Base-by-base conservation (phyloP, 2,113 vertebrate genomes). In the Procapra przewalskii region DNA sequence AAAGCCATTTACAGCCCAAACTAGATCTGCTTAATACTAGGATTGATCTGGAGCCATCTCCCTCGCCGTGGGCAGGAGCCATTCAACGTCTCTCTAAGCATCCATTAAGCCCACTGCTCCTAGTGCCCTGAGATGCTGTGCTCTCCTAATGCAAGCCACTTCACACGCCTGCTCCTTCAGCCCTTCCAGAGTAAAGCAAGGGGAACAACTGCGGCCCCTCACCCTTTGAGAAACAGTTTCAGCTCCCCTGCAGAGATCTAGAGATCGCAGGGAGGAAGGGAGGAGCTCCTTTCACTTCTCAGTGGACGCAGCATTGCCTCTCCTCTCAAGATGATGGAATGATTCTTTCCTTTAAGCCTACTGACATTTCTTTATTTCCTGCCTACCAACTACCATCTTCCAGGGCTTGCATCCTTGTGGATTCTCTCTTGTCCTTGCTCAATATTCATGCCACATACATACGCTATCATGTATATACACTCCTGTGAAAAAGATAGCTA, bases 191-290 rank as follows among this genome's bases (percentile, higher is more conserved):
- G 60, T 50, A 80, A 79, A 67, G 48, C 4, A 40, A 21, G 11
- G 21, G 31, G 16, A 82, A 52, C 19, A 8, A 0, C 15, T 52
- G 16, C 1, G 13, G 40, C 36, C 31, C 14, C 3, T 1, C 31
- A 6, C 1, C 21, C n/a, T 17, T n/a, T n/a, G 12, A 54, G 23
- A 15, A 77, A 29, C 12, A 77, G 50, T 82, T 50, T 85, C 81
- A 52, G 16, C 5, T 54, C 15, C 31, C 21, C 92, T 60, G 23
- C 83, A 64, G 31, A 71, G 36, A 36, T 75, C 52, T 62, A 54
- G 5, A 89, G 14, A 79, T 97, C 71, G 15, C 43, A 54, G 55
- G 86, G 90, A 94, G 31, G 57, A 81, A 88, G 16, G 33, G 11
- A 54, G 48, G 16, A 33, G 29, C 15, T 59, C 59, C 54, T 79